Evolutionary conservation across 2,113 vertebrate species (phyloP).

Genomic region (Cacatua alba): DNA sequence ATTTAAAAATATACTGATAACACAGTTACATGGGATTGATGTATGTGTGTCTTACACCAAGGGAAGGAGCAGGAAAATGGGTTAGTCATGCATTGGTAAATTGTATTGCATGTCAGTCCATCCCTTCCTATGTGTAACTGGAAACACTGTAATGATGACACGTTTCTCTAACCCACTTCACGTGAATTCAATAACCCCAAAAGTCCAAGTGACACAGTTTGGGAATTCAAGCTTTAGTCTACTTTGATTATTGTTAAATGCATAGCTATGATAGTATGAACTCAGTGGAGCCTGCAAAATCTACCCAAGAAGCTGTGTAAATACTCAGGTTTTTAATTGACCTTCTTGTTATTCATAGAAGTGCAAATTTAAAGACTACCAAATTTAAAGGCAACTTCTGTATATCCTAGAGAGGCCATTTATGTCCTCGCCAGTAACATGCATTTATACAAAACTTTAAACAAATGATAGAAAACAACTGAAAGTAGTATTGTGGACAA

Average conservation of each 20-base stretch:
- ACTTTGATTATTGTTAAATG: not conserved
- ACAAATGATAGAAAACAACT: not conserved
- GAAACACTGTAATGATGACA: not conserved
- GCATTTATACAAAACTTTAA: not conserved
- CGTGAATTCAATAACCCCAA: not conserved
- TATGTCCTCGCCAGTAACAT: not conserved
- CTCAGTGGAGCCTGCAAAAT: not conserved
- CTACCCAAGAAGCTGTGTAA: not conserved
- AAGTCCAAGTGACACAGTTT: not conserved
- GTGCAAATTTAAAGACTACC: not conserved
- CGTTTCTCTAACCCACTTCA: not conserved
- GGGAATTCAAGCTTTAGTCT: not conserved
- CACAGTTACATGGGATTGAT: not conserved
- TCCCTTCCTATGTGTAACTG: not conserved
- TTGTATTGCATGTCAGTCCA: not conserved
- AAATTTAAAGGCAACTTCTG: not conserved
- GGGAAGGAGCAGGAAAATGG: not conserved
- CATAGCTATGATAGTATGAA: not conserved
- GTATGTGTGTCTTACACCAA: not conserved
- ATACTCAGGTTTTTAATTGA: not conserved
- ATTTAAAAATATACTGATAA: not conserved
- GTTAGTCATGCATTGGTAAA: not conserved
- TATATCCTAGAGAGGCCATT: not conserved
- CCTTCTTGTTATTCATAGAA: not conserved
- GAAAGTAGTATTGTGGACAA: not conserved